Base-by-base conservation (phyloP, 2,888 invertebrate species). In the Drosophila infuscata region DNA sequence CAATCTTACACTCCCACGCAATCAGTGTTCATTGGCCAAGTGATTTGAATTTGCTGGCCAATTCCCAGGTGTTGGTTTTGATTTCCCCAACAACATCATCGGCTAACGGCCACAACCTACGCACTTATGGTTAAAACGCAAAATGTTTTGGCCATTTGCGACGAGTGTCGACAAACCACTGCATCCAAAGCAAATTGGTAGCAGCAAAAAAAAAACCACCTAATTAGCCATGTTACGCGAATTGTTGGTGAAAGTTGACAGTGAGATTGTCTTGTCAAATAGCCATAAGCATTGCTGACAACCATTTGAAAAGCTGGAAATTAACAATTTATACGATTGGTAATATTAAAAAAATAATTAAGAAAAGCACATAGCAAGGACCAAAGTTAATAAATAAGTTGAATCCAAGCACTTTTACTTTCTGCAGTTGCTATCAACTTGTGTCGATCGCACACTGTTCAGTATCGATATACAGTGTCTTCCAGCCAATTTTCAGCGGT, bases 381-480 rank as follows among this genome's bases (percentile, higher is more conserved):
- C n/a, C 41, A 43, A 53, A 32, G 20, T 17, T 17, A 33, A 32
- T 60, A 61, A 60, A 48, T 48, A 36, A 46, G 20, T 68, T 6
- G 29, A 48, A 32, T 12, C 20, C 5, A 12, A 36, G 38, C 30
- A 81, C 78, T 78, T 69, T 78, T 76, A 69, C 78, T 78, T 78
- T 78, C 38, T 9, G 58, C 48, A 35, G 36, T 43, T 46, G 62
- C 52, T 57, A 82, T 71, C 68, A 73, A 65, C 77, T 73, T 79
- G 76, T 76, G 59, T n/a, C 33, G 48, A 77, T 72, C 81, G 65
- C 54, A 76, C 66, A 76, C 79, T 79, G 76, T 87, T 52, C 83
- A 54, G 59, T 76, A 89, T 81, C 81, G 70, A 35, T 56, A 53
- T 70, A n/a, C n/a, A n/a, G n/a, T n/a, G n/a, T n/a, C n/a, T n/a